Percentiles rank a stretch among this genome's conserved stretches.
These are phyloP conservation scores for Sebastes minor DNA, from an alignment of 2,797 vertebrate genomes.

Conservation along the genomic window DNA sequence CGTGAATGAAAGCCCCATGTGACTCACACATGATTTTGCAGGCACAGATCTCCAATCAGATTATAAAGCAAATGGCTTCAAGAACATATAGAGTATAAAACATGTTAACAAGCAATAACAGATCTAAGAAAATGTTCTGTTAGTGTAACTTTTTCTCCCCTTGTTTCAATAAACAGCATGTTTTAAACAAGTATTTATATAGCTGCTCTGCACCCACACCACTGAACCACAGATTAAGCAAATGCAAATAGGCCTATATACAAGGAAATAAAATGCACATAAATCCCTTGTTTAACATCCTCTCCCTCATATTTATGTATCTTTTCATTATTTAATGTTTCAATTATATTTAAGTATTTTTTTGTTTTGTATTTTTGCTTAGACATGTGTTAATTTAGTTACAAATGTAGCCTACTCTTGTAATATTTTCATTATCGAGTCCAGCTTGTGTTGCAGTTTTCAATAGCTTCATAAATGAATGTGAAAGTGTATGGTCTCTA, in stretches of 20 bases:
- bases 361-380: too few relatives aligned
- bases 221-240: not conserved
- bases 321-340: not conserved
- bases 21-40: conserved; percentile 42
- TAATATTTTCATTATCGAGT: not conserved
- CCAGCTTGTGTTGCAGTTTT: not conserved
- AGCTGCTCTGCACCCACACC: not conserved
- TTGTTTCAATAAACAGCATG: not conserved
- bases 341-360: too few relatives aligned
- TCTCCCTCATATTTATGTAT: not conserved
- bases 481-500: not conserved
- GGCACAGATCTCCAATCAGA: not conserved
- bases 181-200: not conserved
- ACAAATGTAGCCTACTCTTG: not conserved
- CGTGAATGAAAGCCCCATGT: conserved; percentile 13
- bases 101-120: not conserved
- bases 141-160: not conserved
- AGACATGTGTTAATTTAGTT: not conserved
- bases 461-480: not conserved
- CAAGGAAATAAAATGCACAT: not conserved
- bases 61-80: not conserved
- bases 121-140: not conserved
- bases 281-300: not conserved
- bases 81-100: not conserved
- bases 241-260: not conserved